Base-by-base conservation (phyloP, 2,888 invertebrate genomes). In the Antheraea assamensis region DNA sequence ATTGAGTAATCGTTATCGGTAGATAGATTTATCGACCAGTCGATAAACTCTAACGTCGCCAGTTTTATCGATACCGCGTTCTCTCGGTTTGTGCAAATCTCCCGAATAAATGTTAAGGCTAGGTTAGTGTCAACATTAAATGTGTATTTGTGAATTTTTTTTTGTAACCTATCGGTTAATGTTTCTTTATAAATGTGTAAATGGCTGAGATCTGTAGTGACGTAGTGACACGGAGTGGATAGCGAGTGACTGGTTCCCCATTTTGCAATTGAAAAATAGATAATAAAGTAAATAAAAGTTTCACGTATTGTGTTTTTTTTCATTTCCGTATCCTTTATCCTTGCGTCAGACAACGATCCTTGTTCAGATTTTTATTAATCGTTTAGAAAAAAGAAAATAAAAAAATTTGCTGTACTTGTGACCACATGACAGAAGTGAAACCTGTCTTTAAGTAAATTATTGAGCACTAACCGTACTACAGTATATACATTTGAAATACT, bases 181-280 rank as follows among this genome's bases (percentile, higher is more conserved):
- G 90, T 93, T 94, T 91, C 90, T 92, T 93, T 93, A 83, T 88
- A 88, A 90, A 90, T 88, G 93, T 93, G 93, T 93, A 94, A 91
- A 94, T 94, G 94, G 90, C 87, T 88, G 91, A 92, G 89, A 91
- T 91, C 88, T 89, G 91, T 93, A 92, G 93, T 82, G 83, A 86
- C 81, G 92, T 92, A 93, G 93, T 89, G 88, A 89, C 91, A 91
- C 90, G 90, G 92, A 90, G 90, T 92, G 94, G n/a, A 90, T 90
- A 92, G 89, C 84, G 92, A 89, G 90, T 92, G 94, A 92, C 85
- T 92, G 94, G 91, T 89, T 91, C 91, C 91, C 91, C 91, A 90
- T 93, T 94, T 94, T 94, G 93, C 93, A 94, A 94, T 93, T 94
- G 93, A 91, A 93, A 90, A 90, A 93, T 93, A 93, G 92, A 91